phyloP scores from a whole-genome alignment of 2,888 invertebrate genomes.

The Panzeria rudis region DNA sequence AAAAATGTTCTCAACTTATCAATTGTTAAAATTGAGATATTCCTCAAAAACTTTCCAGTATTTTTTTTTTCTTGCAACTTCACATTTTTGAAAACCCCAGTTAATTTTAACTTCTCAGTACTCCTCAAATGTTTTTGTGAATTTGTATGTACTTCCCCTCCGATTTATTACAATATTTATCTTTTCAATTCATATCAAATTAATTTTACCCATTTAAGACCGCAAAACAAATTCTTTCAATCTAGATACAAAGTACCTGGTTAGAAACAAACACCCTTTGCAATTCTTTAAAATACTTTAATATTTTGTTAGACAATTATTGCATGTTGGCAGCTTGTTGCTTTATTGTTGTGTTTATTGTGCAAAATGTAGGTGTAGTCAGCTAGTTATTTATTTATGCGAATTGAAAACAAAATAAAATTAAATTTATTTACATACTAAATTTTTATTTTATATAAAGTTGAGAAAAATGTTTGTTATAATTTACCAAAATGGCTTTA shows the following conservation, averaged over 20 bases:
- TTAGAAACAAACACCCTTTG: slow-evolving; percentile 7
- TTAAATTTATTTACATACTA: slow-evolving; percentile 45
- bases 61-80: too few relatives aligned
- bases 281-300: slow-evolving; percentile 17
- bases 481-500: slow-evolving; percentile 55
- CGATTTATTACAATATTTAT: too few relatives aligned
- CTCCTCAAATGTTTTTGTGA: too few relatives aligned
- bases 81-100: too few relatives aligned
- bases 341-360: slow-evolving; percentile 26
- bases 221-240: neutral
- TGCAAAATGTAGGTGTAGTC: slow-evolving; percentile 64
- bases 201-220: too few relatives aligned
- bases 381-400: slow-evolving; percentile 39
- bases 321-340: slow-evolving; percentile 50
- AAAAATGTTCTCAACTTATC: too few relatives aligned
- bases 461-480: slow-evolving; percentile 51
- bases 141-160: too few relatives aligned
- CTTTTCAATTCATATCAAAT: too few relatives aligned
- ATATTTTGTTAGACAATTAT: slow-evolving; percentile 47
- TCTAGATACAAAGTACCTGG: neutral
- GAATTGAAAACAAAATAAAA: slow-evolving; percentile 24
- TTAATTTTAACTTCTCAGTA: too few relatives aligned
- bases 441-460: slow-evolving; percentile 44
- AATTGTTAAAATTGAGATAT: too few relatives aligned
- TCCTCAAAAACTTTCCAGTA: too few relatives aligned